Conservation (phyloP, 1,140 invertebrate species). For the Propsilocerus akamusi region DNA sequence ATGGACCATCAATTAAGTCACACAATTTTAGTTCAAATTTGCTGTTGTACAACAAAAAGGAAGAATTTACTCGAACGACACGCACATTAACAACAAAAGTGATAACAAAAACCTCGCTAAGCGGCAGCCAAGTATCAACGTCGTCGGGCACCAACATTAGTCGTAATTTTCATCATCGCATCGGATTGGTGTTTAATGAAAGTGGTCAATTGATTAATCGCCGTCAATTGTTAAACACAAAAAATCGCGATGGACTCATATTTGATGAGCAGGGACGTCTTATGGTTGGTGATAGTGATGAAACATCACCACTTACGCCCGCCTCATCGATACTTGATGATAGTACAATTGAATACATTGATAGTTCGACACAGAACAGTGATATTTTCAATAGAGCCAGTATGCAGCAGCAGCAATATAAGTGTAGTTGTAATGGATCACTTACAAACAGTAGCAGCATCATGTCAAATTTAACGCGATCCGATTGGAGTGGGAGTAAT, state of each 20-base stretch:
- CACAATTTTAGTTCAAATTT: not conserved
- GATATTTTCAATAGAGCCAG: not conserved
- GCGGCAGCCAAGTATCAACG: not conserved
- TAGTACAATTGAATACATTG: constrained; percentile 1
- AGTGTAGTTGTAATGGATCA: not conserved
- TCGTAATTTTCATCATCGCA: constrained; percentile 8
- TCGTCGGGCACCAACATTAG: not conserved
- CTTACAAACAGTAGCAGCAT: not conserved
- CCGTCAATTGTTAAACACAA: not conserved
- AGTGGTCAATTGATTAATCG: constrained; percentile 7
- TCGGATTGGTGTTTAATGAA: constrained; percentile 13
- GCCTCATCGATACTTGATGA: not conserved
- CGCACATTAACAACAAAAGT: constrained; percentile 11
- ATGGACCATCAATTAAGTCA: not conserved
- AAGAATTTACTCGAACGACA: constrained; percentile 13
- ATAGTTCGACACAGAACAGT: not conserved
- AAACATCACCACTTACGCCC: not conserved
- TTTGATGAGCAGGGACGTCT: not conserved
- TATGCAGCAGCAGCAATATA: not conserved
- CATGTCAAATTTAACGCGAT: not conserved
- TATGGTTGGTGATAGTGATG: not conserved
- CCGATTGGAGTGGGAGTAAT: not conserved
- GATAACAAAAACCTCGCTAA: constrained; percentile 12
- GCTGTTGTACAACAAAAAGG: constrained; percentile 8
- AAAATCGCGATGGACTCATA: not conserved